Base-by-base conservation (phyloP, 2,113 vertebrate genomes). In the Sceloporus undulatus region DNA sequence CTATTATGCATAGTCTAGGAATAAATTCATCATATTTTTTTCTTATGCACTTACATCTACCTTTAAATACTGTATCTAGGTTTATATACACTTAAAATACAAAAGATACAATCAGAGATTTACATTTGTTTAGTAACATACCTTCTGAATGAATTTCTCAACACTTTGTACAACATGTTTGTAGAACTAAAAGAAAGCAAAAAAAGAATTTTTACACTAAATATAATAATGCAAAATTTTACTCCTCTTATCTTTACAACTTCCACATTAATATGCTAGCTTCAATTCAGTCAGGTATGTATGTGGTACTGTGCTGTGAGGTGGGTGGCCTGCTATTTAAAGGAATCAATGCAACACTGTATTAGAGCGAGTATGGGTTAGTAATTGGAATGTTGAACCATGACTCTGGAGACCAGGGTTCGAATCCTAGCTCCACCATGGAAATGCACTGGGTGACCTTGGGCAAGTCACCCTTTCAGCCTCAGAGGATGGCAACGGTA, bases 101-200 rank as follows among this genome's bases (percentile, higher is more conserved):
- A 8, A 59, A 83, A 70, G 92, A 59, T 5, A 23, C 38, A 48
- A 76, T 83, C 34, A 0, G 1, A 80, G 29, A 54, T 86, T 1
- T n/a, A 68, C 42, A 52, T 87, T 0, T 38, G 2, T 0, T 66
- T 54, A 54, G 23, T 68, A 91, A 95, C 97, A 97, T 95, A 99
- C 99, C 97, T 99, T 99, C 85, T 98, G 98, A 96, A 99, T 97
- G 92, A 99, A 99, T 94, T 99, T 99, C 95, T 99, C 99, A 95
- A 99, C 99, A 83, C 99, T 99, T 95, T 99, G 99, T 89, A 99
- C 99, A 90, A 99, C 99, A 62, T 99, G 99, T 91, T 99, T 99
- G 98, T 99, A 99, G 92, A 99, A 99, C 99, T 99, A 95, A 91
- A 98, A 98, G 89, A 92, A 66, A 97, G 84, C 93, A 87, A 91